Evolutionary conservation across 2,888 invertebrate species (phyloP), one percentile per base, ranked within the genome.

Genomic region (Harpagoxenus sublaevis): DNA sequence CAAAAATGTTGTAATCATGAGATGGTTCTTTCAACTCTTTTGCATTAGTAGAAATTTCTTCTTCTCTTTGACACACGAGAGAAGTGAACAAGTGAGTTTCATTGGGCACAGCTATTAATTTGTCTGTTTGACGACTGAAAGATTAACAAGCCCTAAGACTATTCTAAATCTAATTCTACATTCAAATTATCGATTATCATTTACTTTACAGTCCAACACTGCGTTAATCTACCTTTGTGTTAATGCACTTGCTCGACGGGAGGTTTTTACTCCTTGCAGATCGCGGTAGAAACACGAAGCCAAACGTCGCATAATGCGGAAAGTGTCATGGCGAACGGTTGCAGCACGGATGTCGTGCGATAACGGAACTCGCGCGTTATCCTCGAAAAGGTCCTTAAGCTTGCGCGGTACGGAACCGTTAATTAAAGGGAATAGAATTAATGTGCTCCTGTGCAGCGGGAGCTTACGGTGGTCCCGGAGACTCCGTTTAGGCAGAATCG

Each of bases 341-440:
- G 57, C 57, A 31, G 23, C 28, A 28, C 18, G 23, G 18, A 70
- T 23, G 15, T 23, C 9, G 2, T 31, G 15, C 45, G 31, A 60
- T 28, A 55, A 15, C 28, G 31, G 15, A 1, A 66, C 28, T 42
- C 28, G 39, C 45, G 57, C 39, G 42, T 28, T 68, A 45, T 70
- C 15, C 45, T 48, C n/a, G 45, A 55, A 45, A 48, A 48, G 23
- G 31, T 48, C n/a, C 35, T 18, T 77, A 66, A 84, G 74, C 77
- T 73, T 31, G 48, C 48, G n/a, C 60, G 48, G 39, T 45, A 55
- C 53, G 15, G 45, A 74, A 57, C 48, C 79, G 81, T 90, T 90
- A 90, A 89, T 90, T 87, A 86, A 86, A 88, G 86, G 70, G 79
- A 79, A 90, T 83, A 84, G 84, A 88, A 88, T 90, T 88, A 86